phyloP scores from a whole-genome alignment of 2,888 invertebrate genomes.

The Tachystola acroxantha region DNA sequence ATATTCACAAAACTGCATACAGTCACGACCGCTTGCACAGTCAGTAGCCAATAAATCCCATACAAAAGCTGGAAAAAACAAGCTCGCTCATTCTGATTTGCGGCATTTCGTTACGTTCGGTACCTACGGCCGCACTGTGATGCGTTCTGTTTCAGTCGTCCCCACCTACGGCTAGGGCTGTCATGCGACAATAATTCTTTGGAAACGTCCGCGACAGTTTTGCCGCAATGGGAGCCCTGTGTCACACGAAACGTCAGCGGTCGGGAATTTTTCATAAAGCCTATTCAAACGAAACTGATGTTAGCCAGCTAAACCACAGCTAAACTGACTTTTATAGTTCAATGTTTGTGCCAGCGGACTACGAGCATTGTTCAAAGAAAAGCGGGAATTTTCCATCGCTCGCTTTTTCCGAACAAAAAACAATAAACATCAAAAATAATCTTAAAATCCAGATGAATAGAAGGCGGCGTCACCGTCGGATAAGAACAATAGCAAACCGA shows the following conservation, averaged over 20 bases:
- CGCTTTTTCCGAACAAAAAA: constrained; percentile 41
- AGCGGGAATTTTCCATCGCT: constrained; percentile 29
- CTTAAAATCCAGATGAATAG: constrained; percentile 52
- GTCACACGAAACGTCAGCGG: constrained; percentile 44
- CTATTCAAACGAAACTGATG: constrained; percentile 22
- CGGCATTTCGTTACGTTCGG: constrained; percentile 40
- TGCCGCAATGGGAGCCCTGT: constrained; percentile 28
- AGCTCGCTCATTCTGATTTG: constrained; percentile 41
- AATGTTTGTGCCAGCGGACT: constrained; percentile 15
- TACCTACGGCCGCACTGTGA: no score
- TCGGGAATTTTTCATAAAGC: constrained; percentile 32
- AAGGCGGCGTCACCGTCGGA: constrained; percentile 27
- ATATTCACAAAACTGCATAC: constrained; percentile 27
- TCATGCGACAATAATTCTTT: constrained; percentile 60
- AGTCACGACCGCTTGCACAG: constrained; percentile 28
- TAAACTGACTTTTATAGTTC: constrained; percentile 18
- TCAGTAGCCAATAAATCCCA: constrained; percentile 29
- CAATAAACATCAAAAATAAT: constrained; percentile 51
- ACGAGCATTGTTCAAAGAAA: constrained; percentile 21
- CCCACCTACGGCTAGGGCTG: no score
- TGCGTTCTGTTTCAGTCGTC: no score
- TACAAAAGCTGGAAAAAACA: constrained; percentile 29
- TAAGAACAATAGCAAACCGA: constrained; percentile 40
- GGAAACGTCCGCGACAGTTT: constrained; percentile 54
- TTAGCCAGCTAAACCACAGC: constrained; percentile 12